Conservation (phyloP, 2,113 vertebrate species). For the Hemichromis elongatus region DNA sequence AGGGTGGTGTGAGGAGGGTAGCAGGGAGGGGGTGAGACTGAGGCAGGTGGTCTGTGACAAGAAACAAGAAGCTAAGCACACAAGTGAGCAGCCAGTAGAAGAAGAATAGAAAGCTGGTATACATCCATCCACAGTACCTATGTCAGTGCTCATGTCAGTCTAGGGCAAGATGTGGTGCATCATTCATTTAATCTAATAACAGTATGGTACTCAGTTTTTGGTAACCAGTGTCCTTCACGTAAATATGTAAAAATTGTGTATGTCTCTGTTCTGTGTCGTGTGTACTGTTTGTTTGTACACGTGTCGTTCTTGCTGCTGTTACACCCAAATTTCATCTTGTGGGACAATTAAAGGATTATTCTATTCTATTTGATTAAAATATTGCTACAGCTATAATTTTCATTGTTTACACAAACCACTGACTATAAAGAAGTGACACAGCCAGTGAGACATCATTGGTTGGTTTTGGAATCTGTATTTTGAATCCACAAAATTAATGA, state of each 20-base stretch:
- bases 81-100: neutral
- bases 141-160: neutral
- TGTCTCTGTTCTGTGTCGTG: no score
- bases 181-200: no score
- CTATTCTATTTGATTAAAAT: neutral
- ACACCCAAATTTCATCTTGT: no score
- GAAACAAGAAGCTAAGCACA: neutral
- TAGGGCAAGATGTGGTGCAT: neutral
- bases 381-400: neutral
- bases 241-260: no score
- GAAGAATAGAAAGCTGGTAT: neutral
- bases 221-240: no score
- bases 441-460: neutral
- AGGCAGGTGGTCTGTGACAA: neutral
- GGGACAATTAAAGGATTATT: no score
- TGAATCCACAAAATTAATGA: neutral
- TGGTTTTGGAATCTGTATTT: neutral
- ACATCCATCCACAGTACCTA: neutral
- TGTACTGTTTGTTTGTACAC: no score
- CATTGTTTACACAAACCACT: rapidly evolving
- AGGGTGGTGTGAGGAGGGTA: neutral
- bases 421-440: neutral
- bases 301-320: no score
- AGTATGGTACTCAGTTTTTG: no score
- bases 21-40: rapidly evolving